phyloP scores from a whole-genome alignment of 92 coral and sea anemone genomes.

The Nematostella vectensis region DNA sequence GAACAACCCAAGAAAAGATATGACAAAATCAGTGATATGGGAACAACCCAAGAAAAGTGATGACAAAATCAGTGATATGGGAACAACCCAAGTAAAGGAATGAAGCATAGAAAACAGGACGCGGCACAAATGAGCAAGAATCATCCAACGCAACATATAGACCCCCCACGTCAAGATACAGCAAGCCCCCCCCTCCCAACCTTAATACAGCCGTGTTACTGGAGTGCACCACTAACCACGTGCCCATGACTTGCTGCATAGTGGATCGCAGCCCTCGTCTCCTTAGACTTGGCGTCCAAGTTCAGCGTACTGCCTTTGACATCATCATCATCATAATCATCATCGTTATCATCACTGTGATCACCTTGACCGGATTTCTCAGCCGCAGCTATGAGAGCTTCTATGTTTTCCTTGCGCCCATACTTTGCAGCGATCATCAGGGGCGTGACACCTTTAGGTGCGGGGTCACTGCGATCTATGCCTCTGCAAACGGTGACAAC shows the following conservation, averaged over 20 bases:
- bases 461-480: slow-evolving; percentile 54
- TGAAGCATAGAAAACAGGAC: no score
- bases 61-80: no score
- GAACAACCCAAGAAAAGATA: no score
- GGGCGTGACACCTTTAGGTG: slow-evolving; percentile 49
- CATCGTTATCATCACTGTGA: slow-evolving; percentile 8
- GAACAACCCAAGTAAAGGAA: no score
- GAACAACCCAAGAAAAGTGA: no score
- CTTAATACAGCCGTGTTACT: no score
- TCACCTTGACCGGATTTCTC: slow-evolving; percentile 10
- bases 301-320: slow-evolving; percentile 10
- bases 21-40: no score
- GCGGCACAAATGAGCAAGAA: no score
- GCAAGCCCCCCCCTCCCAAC: no score
- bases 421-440: slow-evolving; percentile 61
- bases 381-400: slow-evolving; percentile 31
- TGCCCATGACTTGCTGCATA: slow-evolving; percentile 49
- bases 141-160: no score
- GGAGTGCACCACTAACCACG: slow-evolving; percentile 46
- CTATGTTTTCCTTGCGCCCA: slow-evolving; percentile 43
- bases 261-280: slow-evolving; percentile 47
- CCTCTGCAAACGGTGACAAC: slow-evolving; percentile 24
- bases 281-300: slow-evolving; percentile 37
- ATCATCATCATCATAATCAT: slow-evolving; percentile 21
- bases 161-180: no score